Evolutionary conservation across 2,888 invertebrate genomes (phyloP), one percentile per base, ranked within the genome.

Genomic region (Anthrax anthrax): DNA sequence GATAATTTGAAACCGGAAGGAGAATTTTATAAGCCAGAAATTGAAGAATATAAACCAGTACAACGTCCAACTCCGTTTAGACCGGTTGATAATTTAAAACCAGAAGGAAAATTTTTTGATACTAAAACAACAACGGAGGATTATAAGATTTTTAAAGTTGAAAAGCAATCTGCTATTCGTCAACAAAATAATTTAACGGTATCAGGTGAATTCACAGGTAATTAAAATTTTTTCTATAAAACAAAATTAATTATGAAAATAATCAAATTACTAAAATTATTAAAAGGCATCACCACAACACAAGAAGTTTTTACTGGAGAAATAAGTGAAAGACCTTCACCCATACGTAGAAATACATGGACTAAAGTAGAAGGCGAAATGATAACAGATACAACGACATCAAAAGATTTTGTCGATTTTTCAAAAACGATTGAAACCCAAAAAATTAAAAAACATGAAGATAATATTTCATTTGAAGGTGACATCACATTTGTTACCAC

Each of bases 341-440:
- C 77, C 48, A 76, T 81, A 42, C 71, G 84, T 54, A 74, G 84
- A 45, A 82, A 84, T 57, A 85, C 84, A 2, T 84, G 78, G 73
- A 84, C 84, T 0, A 84, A 84, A 63, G 69, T 82, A 39, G 83
- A 82, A 66, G 84, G 83, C 29, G 83, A 84, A 47, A 77, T 84
- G 65, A 73, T 65, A 39, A 77, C 78, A 38, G 80, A 81, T 55
- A 83, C 83, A 5, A 83, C 83, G 17, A 74, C 70, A 43, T 72
- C 75, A 61, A 72, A 77, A 1, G 81, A 83, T 64, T 83, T 72
- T 57, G 69, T 81, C 47, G 79, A 81, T 62, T 75, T 77, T 57
- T 75, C 75, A 16, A 69, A 71, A 47, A 67, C 63, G 39, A 64
- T 72, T 3, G 77, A 81, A 62, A 72, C 75, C 52, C 76, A 77